Base-by-base conservation (phyloP, 1,140 invertebrate genomes). In the Sarcophaga bullata region DNA sequence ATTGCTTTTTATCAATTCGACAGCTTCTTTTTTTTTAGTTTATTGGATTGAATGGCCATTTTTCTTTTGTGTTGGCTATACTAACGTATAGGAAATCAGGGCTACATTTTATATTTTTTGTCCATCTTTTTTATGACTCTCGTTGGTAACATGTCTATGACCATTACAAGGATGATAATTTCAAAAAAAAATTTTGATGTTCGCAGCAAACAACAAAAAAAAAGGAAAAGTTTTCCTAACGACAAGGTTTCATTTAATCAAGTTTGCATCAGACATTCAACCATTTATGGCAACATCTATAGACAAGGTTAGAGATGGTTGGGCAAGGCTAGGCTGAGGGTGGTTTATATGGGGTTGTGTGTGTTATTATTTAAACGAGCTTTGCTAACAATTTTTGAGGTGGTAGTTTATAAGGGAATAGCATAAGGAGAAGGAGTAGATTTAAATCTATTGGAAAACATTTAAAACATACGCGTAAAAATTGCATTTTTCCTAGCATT, bases 1-100 rank as follows among this genome's bases (percentile, higher is more conserved):
- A 68, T 68, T 68, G 58, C 58, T 68, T 68, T 68, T 68, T 68
- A 68, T 68, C 58, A 68, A 68, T 68, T 68, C 58, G n/a, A 8
- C 58, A 68, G 58, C 19, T 68, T 68, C 19, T 68, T 68, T 19
- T 68, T 68, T 19, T 37, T 37, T 37, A 37, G 25, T 37, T 37
- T 37, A 37, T 37, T 37, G 25, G 25, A 37, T 37, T 37, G 1
- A 37, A 37, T 37, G 25, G 25, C 25, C 25, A 37, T 37, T 37
- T 37, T 37, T 37, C 25, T 37, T n/a, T 37, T 37, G 25, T 37
- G 25, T 37, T 37, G 25, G 25, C 25, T 4, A 37, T 37, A 37
- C 25, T 37, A 37, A 37, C 25, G 25, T 13, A 58, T 6, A 58
- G 52, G 52, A 58, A 58, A 58, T 58, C 52, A 58, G 11, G 6